Evolutionary conservation across 2,888 invertebrate species (phyloP), one percentile per base, ranked within the genome.

Genomic region (Epinotia ramella): DNA sequence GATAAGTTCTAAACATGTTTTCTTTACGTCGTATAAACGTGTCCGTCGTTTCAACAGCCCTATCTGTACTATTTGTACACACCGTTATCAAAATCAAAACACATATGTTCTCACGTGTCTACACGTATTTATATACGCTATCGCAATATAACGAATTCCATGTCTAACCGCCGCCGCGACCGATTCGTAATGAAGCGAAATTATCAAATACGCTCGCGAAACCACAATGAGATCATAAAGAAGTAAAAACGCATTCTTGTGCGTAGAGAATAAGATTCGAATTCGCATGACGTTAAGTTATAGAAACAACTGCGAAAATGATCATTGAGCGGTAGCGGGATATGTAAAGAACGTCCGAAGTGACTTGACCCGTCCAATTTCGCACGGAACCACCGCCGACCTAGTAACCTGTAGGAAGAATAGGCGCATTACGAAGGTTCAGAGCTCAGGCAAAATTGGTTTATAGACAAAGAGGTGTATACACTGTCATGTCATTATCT

Each of bases 51-150:
- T 53, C 40, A 69, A 64, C 74, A 70, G 49, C 76, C 66, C 24
- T 76, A 76, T 76, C 76, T 76, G 46, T 69, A 75, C 71, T 76
- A 67, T 82, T 81, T 82, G 81, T 80, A 80, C 81, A 79, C 79
- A 78, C 72, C 67, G 73, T 77, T 82, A 82, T 82, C 82, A 78
- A 60, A 60, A 46, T 57, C 75, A 77, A 76, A 63, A 73, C 63
- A 77, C 71, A 67, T 71, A 44, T 24, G 44, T 69, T 70, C 76
- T 76, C 76, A 72, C 76, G 62, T 76, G 76, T 46, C 2, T 71
- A 63, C 67, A 57, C 68, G 53, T 67, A 76, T 70, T 70, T 64
- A 53, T 60, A 20, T 66, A 75, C 44, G 64, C 33, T 64, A 59
- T 56, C 60, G 59, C 28, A 56, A 46, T 24, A 16, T 56, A 69